Percentiles rank a stretch among this genome's conserved stretches.
phyloP scores from a whole-genome alignment of 1,140 invertebrate genomes.

The Neuroterus valhalla region DNA sequence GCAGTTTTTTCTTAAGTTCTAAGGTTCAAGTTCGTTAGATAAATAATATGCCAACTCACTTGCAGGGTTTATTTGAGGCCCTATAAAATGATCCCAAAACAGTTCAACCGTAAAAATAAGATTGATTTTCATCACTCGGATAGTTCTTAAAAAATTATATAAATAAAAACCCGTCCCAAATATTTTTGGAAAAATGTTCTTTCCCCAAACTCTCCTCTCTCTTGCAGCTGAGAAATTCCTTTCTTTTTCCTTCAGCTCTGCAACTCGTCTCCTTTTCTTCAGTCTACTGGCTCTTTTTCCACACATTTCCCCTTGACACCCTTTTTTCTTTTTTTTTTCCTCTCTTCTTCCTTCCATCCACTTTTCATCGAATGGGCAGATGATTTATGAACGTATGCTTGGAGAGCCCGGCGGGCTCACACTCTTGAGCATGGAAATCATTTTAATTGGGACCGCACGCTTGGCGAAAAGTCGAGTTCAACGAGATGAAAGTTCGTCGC shows the following conservation, averaged over 20 bases:
- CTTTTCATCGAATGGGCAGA: conserved; percentile 57
- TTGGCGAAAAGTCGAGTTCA: conserved; percentile 49
- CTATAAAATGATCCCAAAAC: too few species aligned
- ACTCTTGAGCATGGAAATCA: conserved; percentile 53
- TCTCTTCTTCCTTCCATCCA: conserved; percentile 45
- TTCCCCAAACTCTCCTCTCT: not conserved
- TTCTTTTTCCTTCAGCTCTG: not conserved
- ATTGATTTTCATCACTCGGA: too few species aligned
- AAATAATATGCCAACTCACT: too few species aligned
- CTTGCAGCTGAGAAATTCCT: not conserved
- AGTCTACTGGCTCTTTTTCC: conserved; percentile 31
- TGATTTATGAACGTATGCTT: conserved; percentile 57
- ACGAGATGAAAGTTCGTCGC: conserved; percentile 8
- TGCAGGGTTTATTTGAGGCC: too few species aligned
- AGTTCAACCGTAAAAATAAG: too few species aligned
- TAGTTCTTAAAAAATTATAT: too few species aligned
- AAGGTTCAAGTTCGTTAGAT: too few species aligned
- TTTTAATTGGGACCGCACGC: conserved; percentile 55
- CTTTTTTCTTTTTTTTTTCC: conserved; percentile 31
- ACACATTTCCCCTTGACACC: conserved; percentile 40
- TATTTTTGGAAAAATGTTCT: too few species aligned
- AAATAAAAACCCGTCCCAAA: too few species aligned
- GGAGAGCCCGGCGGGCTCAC: conserved; percentile 30
- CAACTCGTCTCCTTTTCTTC: conserved; percentile 14
- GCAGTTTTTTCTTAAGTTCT: too few species aligned